Evolutionary conservation across 2,797 vertebrate genomes (phyloP), one percentile per base, ranked within the genome.

Genomic region (Sciurus vulgaris): DNA sequence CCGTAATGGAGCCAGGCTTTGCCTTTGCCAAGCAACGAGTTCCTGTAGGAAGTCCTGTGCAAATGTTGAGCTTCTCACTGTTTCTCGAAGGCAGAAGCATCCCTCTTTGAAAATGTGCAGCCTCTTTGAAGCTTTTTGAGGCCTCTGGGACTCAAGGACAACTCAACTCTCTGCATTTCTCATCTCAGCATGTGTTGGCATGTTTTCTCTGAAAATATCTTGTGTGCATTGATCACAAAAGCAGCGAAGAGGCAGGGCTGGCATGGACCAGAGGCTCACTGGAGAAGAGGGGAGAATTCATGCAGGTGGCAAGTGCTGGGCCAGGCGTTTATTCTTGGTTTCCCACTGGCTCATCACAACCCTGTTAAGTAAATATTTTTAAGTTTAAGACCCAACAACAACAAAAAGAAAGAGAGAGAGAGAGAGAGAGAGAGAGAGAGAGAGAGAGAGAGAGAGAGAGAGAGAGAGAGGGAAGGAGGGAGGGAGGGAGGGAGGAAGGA

Each of bases 281-380:
- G 30, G 69, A 69, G 63, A 92, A 86, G 41, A 78, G 8, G n/a
- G 7, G 44, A 77, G 77, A 88, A 78, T 86, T 77, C 20, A 41
- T 28, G 26, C 74, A 33, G 24, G 30, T 83, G 61, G 70, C 92
- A 81, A 89, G 72, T 47, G 30, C 74, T 67, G 24, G 89, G 74
- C 54, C 54, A 89, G 74, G 59, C 26, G 51, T 91, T 72, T 74
- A 47, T 76, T 73, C 35, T 79, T 65, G n/a, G 81, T 30, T 85
- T 95, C 33, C 54, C 72, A 47, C 5, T 44, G 61, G 95, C 82
- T 92, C 90, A 95, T 89, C 84, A 41, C 61, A 65, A 15, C 51
- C 22, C 79, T 89, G 3, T 56, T 63, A 70, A 83, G 51, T 30
- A 92, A 90, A 79, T 72, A 69, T 65, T 81, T 61, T 20, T 30